Conservation (phyloP, 2,797 vertebrate species). For the Cuniculus paca region DNA sequence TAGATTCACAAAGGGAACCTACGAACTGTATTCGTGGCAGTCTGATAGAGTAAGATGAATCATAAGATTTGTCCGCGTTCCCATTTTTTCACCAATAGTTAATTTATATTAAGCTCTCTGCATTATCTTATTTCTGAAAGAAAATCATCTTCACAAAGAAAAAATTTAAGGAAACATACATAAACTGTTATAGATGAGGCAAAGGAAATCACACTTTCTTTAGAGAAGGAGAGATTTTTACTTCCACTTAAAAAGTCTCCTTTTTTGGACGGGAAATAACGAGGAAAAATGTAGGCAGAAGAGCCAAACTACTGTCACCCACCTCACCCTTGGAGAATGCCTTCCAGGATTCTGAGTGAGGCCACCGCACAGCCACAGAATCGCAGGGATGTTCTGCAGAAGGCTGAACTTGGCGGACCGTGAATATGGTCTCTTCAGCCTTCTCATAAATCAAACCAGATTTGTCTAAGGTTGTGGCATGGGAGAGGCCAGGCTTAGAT, state of each 20-base stretch:
- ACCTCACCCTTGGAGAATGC: background rate
- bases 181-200: background rate
- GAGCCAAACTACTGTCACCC: background rate
- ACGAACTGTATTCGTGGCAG: background rate
- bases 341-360: background rate
- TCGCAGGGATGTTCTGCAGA: accelerated
- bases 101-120: background rate
- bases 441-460: background rate
- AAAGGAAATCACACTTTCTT: conserved; percentile 15
- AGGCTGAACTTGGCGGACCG: background rate
- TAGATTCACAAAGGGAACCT: background rate
- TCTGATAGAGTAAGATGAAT: background rate
- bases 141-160: background rate
- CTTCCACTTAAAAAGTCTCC: background rate
- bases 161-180: background rate
- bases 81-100: background rate
- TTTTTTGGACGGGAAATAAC: background rate
- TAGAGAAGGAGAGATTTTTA: background rate
- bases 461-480: background rate
- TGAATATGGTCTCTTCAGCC: background rate
- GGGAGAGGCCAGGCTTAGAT: background rate
- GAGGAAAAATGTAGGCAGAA: no score
- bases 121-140: background rate
- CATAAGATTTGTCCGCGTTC: background rate
- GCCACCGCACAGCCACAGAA: accelerated